Conservation (phyloP, 2,888 invertebrate species). For the Meteorus colon region DNA sequence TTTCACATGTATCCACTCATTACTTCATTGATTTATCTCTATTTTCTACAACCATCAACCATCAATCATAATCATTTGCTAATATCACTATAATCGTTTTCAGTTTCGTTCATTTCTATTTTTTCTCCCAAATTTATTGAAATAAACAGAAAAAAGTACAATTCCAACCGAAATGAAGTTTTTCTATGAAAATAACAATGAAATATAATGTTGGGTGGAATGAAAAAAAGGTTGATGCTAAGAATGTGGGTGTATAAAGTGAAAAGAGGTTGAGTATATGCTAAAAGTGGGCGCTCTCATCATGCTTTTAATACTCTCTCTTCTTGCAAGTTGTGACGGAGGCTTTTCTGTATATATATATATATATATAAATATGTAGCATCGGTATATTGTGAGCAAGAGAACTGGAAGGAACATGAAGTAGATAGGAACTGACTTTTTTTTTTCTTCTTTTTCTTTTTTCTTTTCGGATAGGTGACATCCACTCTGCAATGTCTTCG, state of each 20-base stretch:
- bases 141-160: background rate
- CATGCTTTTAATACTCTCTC: conserved; percentile 16
- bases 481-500: conserved; percentile 21
- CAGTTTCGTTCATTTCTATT: background rate
- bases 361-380: background rate
- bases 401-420: background rate
- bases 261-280: conserved; percentile 16
- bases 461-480: background rate
- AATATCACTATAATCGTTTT: background rate
- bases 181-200: background rate
- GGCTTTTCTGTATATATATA: background rate
- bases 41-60: background rate
- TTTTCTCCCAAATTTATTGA: background rate
- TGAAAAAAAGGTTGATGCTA: background rate
- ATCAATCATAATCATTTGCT: background rate
- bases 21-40: conserved; percentile 11
- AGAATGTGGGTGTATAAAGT: background rate
- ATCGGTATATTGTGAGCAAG: background rate
- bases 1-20: background rate
- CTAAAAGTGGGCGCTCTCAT: background rate
- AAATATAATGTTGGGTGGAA: background rate
- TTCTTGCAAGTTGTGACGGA: background rate
- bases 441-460: background rate
- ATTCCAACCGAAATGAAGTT: background rate
- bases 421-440: background rate